Evolutionary conservation across 2,797 vertebrate genomes (phyloP).

Genomic region (Sebastiscus tertius): DNA sequence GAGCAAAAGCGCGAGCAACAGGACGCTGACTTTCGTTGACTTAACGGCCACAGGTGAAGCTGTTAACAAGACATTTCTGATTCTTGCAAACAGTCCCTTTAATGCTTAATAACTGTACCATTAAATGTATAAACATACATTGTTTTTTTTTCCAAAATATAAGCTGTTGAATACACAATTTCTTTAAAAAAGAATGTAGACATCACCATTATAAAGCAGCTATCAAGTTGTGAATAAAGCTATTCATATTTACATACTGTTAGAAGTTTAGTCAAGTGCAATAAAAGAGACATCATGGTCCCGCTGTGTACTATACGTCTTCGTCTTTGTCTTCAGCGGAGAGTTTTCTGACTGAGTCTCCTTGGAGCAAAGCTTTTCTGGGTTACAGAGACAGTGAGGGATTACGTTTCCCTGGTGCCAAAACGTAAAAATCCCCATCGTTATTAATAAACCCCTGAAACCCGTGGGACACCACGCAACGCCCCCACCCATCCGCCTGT

Average conservation of each 20-base stretch:
- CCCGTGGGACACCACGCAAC: constrained; percentile 33
- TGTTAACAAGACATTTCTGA: too few species aligned
- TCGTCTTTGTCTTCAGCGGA: not conserved
- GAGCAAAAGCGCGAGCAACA: too few species aligned
- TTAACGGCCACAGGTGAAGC: too few species aligned
- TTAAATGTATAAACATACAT: not conserved
- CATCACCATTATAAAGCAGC: not conserved
- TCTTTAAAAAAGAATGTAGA: too few species aligned
- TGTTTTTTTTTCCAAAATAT: not conserved
- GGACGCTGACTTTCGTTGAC: too few species aligned
- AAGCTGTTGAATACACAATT: too few species aligned
- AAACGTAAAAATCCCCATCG: constrained; percentile 56
- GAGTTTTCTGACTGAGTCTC: constrained; percentile 28
- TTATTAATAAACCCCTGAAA: constrained; percentile 70
- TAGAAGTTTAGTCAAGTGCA: not conserved
- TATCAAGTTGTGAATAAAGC: not conserved
- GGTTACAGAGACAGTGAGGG: constrained; percentile 67
- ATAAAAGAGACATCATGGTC: not conserved
- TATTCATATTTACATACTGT: not conserved
- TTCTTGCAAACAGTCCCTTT: too few species aligned
- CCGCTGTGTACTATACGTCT: not conserved
- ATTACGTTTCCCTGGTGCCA: constrained; percentile 55
- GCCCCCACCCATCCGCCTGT: not conserved
- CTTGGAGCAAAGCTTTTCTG: constrained; percentile 63
- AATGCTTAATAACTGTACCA: not conserved